phyloP scores from a whole-genome alignment of 2,888 invertebrate genomes.

The Tenthredo amoena region DNA sequence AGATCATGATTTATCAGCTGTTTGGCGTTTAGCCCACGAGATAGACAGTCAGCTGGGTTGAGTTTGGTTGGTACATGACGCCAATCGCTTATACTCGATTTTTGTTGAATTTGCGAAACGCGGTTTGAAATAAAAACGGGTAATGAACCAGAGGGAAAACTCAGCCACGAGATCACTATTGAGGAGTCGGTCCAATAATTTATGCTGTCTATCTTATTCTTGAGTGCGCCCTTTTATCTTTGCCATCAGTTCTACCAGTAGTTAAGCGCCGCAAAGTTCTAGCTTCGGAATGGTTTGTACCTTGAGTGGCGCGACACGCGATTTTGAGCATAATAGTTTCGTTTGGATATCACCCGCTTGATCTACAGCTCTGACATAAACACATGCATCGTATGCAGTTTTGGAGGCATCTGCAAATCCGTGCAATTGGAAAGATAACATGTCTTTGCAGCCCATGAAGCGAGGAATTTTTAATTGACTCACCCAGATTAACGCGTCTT shows the following conservation, averaged over 20 bases:
- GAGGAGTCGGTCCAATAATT: conserved; percentile 57
- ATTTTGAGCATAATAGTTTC: conserved; percentile 50
- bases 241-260: conserved; percentile 48
- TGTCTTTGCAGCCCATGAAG: background rate
- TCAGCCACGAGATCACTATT: conserved; percentile 56
- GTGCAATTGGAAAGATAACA: background rate
- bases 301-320: conserved; percentile 54
- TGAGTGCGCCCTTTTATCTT: background rate
- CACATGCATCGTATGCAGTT: conserved; percentile 40
- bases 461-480: conserved; percentile 36
- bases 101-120: background rate
- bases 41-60: no score
- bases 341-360: background rate
- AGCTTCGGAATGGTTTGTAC: conserved; percentile 57
- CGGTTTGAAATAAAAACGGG: conserved; percentile 58
- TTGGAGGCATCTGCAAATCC: conserved; percentile 50
- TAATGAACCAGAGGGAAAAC: conserved; percentile 49
- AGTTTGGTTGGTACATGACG: no score
- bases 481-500: background rate
- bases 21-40: no score
- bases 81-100: no score
- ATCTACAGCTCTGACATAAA: background rate
- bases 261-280: conserved; percentile 58
- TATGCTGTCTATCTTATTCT: background rate
- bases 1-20: no score